Percentiles rank a stretch among this genome's conserved stretches.
Evolutionary conservation across 1,140 invertebrate species (phyloP).

Genomic region (Varroa destructor): DNA sequence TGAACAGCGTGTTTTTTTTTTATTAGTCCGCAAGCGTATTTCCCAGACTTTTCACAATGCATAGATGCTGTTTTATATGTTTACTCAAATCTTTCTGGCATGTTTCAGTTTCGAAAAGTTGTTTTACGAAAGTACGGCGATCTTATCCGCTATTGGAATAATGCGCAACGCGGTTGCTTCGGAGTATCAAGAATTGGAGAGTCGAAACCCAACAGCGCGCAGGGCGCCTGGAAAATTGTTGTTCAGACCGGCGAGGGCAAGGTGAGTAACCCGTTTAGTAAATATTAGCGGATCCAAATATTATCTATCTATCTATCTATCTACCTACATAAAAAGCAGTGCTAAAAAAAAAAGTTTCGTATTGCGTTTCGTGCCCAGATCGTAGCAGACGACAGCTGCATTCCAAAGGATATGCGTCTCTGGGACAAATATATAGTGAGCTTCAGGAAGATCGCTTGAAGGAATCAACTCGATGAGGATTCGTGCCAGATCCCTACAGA

Average conservation of each 20-base stretch:
- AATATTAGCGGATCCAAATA: too few species aligned
- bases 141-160: constrained; percentile 10
- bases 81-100: too few species aligned
- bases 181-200: constrained; percentile 15
- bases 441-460: neutral
- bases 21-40: too few species aligned
- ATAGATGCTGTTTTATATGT: too few species aligned
- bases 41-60: too few species aligned
- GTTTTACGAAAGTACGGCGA: constrained; percentile 12
- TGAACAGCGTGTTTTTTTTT: too few species aligned
- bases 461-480: too few species aligned
- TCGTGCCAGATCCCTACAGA: too few species aligned
- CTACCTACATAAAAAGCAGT: too few species aligned
- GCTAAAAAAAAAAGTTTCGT: neutral
- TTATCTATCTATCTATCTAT: too few species aligned
- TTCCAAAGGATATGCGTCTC: constrained; percentile 16
- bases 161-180: constrained; percentile 14
- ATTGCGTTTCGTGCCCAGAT: neutral
- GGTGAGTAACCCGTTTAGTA: neutral
- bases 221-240: constrained; percentile 7
- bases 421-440: constrained; percentile 16
- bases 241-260: constrained; percentile 11
- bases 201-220: neutral
- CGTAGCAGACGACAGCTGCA: constrained; percentile 3
- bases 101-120: constrained; percentile 1